phyloP scores from a whole-genome alignment of 2,113 vertebrate genomes.

The Prionailurus bengalensis region DNA sequence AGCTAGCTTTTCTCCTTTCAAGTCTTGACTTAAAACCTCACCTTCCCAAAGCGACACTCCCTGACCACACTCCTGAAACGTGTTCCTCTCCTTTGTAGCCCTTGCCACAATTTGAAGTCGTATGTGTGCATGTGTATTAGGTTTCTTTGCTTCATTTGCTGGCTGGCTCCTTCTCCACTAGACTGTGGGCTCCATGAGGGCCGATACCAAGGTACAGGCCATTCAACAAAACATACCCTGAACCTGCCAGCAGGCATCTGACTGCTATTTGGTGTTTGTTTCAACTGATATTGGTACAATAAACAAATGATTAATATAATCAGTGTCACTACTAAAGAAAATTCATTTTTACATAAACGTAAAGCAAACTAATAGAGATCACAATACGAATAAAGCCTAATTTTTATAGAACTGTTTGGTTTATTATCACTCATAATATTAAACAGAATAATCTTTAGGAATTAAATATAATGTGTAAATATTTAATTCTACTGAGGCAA shows the following conservation, averaged over 20 bases:
- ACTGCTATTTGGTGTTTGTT: neutral
- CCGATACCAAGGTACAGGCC: neutral
- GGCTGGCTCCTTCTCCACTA: neutral
- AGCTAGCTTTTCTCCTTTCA: constrained; percentile 22
- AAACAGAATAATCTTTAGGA: constrained; percentile 49
- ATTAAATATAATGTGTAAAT: constrained; percentile 44
- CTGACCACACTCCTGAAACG: neutral
- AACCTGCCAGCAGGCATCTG: neutral
- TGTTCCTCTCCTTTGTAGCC: neutral
- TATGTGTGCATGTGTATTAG: neutral
- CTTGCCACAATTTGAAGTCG: neutral
- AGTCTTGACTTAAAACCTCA: constrained; percentile 4
- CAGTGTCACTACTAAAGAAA: neutral
- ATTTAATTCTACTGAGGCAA: constrained; percentile 42
- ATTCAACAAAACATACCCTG: constrained; percentile 27
- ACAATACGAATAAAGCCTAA: neutral
- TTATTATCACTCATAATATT: constrained; percentile 32
- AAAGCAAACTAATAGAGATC: constrained; percentile 18
- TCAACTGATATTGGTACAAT: constrained; percentile 21
- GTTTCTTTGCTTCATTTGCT: constrained; percentile 13
- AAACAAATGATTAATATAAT: constrained; percentile 31
- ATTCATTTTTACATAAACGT: constrained; percentile 51
- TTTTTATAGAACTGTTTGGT: constrained; percentile 21
- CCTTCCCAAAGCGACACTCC: neutral
- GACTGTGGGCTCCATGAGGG: neutral